phyloP scores from a whole-genome alignment of 2,888 invertebrate genomes.

The Coelogynopora nodosa region DNA sequence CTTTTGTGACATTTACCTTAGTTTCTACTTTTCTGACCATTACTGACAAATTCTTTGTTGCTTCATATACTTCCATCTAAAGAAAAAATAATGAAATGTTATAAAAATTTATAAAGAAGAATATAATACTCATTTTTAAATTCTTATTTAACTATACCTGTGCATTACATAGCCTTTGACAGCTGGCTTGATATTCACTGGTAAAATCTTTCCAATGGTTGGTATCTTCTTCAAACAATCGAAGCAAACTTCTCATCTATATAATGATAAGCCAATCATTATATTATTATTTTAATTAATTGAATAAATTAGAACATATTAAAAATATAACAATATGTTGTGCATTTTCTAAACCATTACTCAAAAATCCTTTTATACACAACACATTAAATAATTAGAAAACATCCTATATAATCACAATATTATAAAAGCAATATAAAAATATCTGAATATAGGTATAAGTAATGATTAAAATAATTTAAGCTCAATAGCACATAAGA shows the following conservation, averaged over 20 bases:
- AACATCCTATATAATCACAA: too few species aligned
- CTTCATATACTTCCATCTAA: background rate
- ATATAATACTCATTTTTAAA: background rate
- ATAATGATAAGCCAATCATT: constrained; percentile 90
- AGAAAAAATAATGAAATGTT: too few species aligned
- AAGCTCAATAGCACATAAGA: too few species aligned
- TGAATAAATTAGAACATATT: too few species aligned
- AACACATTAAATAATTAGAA: too few species aligned
- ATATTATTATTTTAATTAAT: too few species aligned
- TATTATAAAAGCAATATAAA: too few species aligned
- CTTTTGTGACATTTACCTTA: background rate
- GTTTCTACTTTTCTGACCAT: background rate
- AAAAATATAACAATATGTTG: too few species aligned
- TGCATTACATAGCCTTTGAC: background rate
- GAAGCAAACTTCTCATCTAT: background rate
- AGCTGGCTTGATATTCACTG: background rate
- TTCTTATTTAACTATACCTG: background rate
- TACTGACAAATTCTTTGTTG: background rate
- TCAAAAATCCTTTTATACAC: too few species aligned
- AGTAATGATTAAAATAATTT: too few species aligned
- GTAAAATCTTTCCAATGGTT: background rate
- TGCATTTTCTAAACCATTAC: too few species aligned
- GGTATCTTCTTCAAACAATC: background rate
- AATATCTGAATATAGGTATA: too few species aligned
- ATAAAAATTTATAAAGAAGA: background rate